Evolutionary conservation across 1,140 invertebrate genomes (phyloP).

Genomic region (Philotrypesis tridentata): DNA sequence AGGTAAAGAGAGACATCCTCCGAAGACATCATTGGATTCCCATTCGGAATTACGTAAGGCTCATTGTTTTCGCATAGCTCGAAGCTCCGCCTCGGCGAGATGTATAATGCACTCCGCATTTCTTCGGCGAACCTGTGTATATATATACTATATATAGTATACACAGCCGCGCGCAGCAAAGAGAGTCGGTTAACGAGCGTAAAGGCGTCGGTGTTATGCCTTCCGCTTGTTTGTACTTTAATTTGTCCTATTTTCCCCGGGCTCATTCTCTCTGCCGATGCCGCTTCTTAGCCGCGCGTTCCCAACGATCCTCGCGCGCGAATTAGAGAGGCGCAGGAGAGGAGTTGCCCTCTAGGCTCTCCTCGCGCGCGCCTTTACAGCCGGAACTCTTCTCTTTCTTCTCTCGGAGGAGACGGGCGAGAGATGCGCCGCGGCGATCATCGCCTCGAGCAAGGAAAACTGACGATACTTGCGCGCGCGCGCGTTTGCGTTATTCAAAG

Average conservation of each 20-base stretch:
- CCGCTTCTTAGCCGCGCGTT: slow-evolving; percentile 54
- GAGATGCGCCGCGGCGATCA: neutral
- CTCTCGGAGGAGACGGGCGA: neutral
- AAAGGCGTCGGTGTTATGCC: slow-evolving; percentile 45
- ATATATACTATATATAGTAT: too few species aligned
- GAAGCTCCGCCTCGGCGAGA: neutral
- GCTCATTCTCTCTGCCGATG: neutral
- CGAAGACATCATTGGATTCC: neutral
- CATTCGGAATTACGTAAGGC: neutral
- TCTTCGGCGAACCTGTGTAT: too few species aligned
- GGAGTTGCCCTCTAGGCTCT: neutral
- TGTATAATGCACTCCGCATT: neutral
- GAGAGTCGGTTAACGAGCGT: slow-evolving; percentile 55
- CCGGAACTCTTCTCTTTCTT: slow-evolving; percentile 7
- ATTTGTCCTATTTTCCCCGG: slow-evolving; percentile 37
- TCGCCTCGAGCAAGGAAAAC: neutral
- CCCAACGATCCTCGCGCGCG: slow-evolving; percentile 45
- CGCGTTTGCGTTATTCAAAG: neutral
- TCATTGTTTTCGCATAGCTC: neutral
- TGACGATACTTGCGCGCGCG: neutral
- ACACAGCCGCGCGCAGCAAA: neutral
- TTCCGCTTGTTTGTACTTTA: slow-evolving; percentile 36
- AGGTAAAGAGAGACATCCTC: too few species aligned
- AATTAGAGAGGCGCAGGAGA: slow-evolving; percentile 12
- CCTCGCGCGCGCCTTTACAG: neutral